A percentile compares a stretch with the other conserved stretches of the same genome.
phyloP scores from a whole-genome alignment of 2,888 invertebrate genomes.

The Prionchulus punctatus region DNA sequence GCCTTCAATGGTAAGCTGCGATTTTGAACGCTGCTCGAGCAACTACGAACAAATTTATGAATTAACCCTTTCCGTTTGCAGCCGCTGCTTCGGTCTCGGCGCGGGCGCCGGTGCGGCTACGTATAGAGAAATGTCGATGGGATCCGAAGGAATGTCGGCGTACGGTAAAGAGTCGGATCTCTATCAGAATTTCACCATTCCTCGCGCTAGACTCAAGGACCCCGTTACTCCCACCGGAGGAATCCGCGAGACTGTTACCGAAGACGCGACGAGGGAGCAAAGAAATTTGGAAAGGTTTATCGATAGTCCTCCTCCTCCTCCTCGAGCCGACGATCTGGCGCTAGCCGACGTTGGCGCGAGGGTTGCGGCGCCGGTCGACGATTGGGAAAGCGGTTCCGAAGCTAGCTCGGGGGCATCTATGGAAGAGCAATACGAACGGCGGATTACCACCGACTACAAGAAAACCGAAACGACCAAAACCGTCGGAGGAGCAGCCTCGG shows the following conservation, averaged over 20 bases:
- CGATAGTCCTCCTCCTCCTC: no score
- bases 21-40: not conserved
- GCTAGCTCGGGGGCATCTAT: not conserved
- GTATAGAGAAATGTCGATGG: not conserved
- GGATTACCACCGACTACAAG: constrained; percentile 21
- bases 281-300: not conserved
- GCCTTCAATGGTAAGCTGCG: constrained; percentile 13
- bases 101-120: no score
- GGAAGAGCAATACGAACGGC: constrained; percentile 1
- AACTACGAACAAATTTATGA: not conserved
- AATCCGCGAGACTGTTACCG: not conserved
- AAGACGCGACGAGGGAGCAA: not conserved
- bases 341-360: not conserved
- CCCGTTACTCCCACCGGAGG: no score
- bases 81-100: no score
- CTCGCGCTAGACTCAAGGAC: constrained; percentile 20
- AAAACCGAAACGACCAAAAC: constrained; percentile 25
- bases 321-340: not conserved
- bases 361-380: no score
- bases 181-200: constrained; percentile 26
- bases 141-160: not conserved
- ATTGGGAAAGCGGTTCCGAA: not conserved
- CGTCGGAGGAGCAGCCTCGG: constrained; percentile 23
- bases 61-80: not conserved
- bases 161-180: constrained; percentile 18